These are phyloP conservation scores for Sisor rabdophorus DNA, from an alignment of 2,113 vertebrate species.

Conservation along the genomic window DNA sequence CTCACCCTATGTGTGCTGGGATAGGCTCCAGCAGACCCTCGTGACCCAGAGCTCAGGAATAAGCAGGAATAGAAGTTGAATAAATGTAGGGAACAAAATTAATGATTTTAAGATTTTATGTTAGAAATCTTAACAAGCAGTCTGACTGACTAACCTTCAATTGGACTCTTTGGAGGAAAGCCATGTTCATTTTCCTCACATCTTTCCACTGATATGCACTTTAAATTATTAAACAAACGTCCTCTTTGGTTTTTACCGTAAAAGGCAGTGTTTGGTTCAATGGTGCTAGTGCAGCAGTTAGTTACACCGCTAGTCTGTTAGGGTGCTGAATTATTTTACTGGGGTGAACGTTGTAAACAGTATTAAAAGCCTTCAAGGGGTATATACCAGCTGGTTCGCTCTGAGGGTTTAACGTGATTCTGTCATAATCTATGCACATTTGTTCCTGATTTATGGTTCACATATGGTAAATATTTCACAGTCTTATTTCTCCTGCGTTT, in stretches of 20 bases:
- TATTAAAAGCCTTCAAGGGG: neutral
- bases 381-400: neutral
- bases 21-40: too few species aligned
- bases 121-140: neutral
- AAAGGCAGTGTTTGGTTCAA: conserved; percentile 13
- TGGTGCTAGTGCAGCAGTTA: neutral
- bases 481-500: neutral
- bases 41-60: too few species aligned
- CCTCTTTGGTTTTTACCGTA: neutral
- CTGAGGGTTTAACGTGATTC: neutral
- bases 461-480: neutral
- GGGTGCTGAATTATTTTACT: neutral
- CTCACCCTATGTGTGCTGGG: too few species aligned
- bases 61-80: too few species aligned
- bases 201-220: neutral
- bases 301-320: neutral
- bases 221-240: neutral
- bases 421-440: neutral
- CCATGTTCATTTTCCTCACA: neutral
- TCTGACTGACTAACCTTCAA: neutral
- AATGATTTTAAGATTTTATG: neutral
- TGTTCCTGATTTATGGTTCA: neutral
- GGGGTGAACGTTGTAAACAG: neutral
- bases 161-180: neutral
- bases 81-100: too few species aligned